phyloP scores from a whole-genome alignment of 2,113 vertebrate genomes.

The Apus apus region DNA sequence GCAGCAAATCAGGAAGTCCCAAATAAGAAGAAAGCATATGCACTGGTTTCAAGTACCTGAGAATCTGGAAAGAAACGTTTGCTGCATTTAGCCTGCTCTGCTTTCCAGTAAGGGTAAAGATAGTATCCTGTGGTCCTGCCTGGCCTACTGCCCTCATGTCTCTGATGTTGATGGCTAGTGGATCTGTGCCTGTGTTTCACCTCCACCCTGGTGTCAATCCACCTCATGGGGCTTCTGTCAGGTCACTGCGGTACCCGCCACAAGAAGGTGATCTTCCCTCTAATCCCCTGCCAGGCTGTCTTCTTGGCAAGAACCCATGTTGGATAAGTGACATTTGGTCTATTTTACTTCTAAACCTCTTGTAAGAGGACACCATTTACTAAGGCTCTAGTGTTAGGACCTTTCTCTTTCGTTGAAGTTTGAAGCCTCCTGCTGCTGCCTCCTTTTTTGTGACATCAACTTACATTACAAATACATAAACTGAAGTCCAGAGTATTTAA shows the following conservation, averaged over 20 bases:
- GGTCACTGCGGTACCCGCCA: not conserved
- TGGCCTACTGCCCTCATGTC: not conserved
- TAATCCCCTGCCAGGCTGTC: conserved; percentile 15
- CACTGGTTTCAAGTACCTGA: not conserved
- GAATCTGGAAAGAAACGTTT: not conserved
- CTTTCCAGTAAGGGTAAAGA: not conserved
- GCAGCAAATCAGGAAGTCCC: not conserved
- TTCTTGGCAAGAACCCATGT: not conserved
- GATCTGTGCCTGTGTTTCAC: not conserved
- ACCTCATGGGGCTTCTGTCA: not conserved
- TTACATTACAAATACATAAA: not conserved
- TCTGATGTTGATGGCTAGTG: not conserved
- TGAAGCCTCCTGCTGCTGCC: not conserved
- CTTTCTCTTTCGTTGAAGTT: not conserved
- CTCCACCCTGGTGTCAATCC: not conserved
- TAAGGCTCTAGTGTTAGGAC: not conserved
- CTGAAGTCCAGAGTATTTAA: not conserved
- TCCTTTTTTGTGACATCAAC: not conserved
- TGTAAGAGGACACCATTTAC: not conserved
- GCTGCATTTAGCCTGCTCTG: not conserved
- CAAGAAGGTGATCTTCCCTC: not conserved
- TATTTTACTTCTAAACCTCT: conserved; percentile 6
- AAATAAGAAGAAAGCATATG: not conserved
- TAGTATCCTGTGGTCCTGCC: not conserved
- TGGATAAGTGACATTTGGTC: not conserved